Evolutionary conservation across 2,888 invertebrate genomes (phyloP), one percentile per base, ranked within the genome.

Genomic region (Lathronympha strigana): DNA sequence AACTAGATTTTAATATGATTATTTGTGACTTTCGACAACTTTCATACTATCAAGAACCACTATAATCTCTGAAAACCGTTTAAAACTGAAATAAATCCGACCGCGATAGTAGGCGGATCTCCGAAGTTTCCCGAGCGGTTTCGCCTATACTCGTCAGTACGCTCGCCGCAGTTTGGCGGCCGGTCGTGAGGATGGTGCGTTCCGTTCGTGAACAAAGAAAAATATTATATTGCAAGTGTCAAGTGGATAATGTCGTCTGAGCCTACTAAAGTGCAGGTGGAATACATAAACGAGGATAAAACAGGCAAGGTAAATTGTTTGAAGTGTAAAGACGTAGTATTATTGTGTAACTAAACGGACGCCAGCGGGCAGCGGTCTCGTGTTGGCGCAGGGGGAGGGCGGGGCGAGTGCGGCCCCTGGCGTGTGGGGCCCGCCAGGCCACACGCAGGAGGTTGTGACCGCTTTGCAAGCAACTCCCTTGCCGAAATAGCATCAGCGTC

Each of bases 381-480:
- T 87, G 83, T 88, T 85, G 85, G 84, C 81, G 92, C 89, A 92
- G 91, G 92, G 92, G 92, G 90, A 91, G 92, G 92, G 92, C 92
- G 91, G 92, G 90, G 92, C 92, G 84, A 88, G 83, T 78, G 86
- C 88, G 84, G 90, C 86, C 88, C 90, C 89, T 83, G 87, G 88
- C 87, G 91, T 88, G 92, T 93, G 93, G 93, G 93, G 93, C 93
- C 90, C 90, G 88, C 79, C 90, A 90, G 89, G 90, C 90, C 91
- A 88, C 90, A 88, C 92, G 90, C 90, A 86, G 90, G 92, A 90
- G 92, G 93, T 93, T 93, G 93, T 93, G 93, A 93, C 93, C 91
- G 88, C 88, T 87, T 88, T 83, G 81, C 84, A 79, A 90, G 92
- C 83, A 86, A 92, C 92, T 90, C 92, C 92, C 92, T 91, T 86